These are phyloP conservation scores for Thripadectes ignobilis DNA, from an alignment of 2,797 vertebrate genomes.

Conservation along the genomic window DNA sequence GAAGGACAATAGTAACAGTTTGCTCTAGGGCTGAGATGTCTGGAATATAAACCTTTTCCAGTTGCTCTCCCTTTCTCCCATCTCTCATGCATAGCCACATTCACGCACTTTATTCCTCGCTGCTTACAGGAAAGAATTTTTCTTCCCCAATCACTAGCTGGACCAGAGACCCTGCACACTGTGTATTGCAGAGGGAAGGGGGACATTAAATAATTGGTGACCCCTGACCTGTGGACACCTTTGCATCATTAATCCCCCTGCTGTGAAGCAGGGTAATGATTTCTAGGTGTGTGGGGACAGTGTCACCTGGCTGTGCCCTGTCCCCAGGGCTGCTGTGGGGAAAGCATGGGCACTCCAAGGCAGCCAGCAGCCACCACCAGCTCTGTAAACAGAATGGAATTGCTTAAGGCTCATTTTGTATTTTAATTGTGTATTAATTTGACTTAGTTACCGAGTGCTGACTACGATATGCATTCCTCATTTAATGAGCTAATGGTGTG, in stretches of 20 bases:
- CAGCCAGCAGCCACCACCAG: neutral
- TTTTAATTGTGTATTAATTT: constrained; percentile 61
- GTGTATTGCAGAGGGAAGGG: neutral
- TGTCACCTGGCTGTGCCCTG: neutral
- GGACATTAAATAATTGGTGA: neutral
- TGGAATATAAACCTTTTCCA: neutral
- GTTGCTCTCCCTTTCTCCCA: neutral
- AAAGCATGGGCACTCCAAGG: neutral
- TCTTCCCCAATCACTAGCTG: neutral
- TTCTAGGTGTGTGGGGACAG: too few relatives aligned
- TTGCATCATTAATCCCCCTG: neutral
- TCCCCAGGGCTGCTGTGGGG: fast-evolving
- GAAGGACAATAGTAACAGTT: neutral
- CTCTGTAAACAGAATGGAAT: neutral
- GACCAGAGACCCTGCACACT: neutral
- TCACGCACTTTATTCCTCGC: neutral
- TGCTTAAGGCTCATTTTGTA: constrained; percentile 23
- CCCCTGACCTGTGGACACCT: fast-evolving
- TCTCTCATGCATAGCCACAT: neutral
- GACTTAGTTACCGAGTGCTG: constrained; percentile 1
- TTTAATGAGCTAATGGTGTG: constrained; percentile 35
- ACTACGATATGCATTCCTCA: constrained; percentile 8
- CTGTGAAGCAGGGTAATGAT: neutral
- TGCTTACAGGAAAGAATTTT: neutral
- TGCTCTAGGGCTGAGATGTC: neutral